These are phyloP conservation scores for Coboldia fuscipes DNA, from an alignment of 1,140 invertebrate genomes.

Conservation along the genomic window DNA sequence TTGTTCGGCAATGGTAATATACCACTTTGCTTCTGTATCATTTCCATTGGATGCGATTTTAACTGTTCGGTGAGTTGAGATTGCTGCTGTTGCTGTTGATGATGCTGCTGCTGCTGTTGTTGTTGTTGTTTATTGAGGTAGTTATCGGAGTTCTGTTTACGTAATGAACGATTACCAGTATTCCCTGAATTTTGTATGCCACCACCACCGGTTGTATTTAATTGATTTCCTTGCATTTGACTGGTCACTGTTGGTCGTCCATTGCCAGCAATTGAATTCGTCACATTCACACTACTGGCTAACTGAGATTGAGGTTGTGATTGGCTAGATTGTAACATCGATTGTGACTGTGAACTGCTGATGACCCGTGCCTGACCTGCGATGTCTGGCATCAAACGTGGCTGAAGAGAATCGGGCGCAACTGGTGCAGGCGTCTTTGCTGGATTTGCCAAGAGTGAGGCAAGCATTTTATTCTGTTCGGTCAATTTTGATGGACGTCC, in stretches of 20 bases:
- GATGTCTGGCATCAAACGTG: too few species aligned
- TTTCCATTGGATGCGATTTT: too few species aligned
- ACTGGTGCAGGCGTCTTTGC: constrained; percentile 46
- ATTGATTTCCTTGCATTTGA: background rate
- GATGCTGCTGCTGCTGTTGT: background rate
- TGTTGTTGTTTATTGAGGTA: constrained; percentile 25
- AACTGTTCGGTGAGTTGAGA: too few species aligned
- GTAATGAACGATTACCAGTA: constrained; percentile 21
- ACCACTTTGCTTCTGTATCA: too few species aligned
- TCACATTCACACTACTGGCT: constrained; percentile 15
- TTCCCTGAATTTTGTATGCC: background rate
- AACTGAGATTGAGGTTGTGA: constrained; percentile 18
- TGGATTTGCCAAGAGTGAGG: constrained; percentile 56
- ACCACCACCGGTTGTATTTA: background rate
- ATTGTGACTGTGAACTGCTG: constrained; percentile 13
- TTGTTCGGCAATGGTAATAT: too few species aligned
- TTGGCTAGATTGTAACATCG: constrained; percentile 6
- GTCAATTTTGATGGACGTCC: constrained; percentile 42
- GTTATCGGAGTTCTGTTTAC: constrained; percentile 26
- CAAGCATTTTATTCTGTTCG: constrained; percentile 72
- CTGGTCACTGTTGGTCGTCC: constrained; percentile 12
- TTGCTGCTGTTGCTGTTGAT: constrained; percentile 7
- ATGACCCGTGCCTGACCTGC: constrained; percentile 30
- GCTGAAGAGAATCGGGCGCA: constrained; percentile 36
- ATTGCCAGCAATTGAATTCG: constrained; percentile 20